A percentile compares a stretch with the other conserved stretches of the same genome.
Conservation (phyloP, 2,113 vertebrate genomes). For the Microtus pennsylvanicus region DNA sequence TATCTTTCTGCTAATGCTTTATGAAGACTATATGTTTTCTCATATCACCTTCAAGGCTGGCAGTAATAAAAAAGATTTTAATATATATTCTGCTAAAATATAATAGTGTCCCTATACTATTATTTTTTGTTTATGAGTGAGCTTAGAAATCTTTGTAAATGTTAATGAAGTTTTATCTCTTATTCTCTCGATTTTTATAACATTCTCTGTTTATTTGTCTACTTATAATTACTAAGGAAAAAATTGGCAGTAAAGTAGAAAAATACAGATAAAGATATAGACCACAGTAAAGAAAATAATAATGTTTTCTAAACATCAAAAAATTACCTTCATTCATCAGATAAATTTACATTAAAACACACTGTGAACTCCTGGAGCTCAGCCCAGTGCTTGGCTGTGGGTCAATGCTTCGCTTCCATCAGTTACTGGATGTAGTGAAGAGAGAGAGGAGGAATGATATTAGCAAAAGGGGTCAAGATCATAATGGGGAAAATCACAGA, state of each 20-base stretch:
- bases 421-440: too few relatives aligned
- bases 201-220: background rate
- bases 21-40: background rate
- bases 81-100: constrained; percentile 1
- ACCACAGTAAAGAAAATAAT: constrained; percentile 8
- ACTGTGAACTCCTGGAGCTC: background rate
- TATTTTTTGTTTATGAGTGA: constrained; percentile 20
- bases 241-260: background rate
- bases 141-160: constrained; percentile 31
- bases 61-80: constrained; percentile 37
- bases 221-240: constrained; percentile 18
- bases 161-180: background rate
- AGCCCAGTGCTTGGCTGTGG: too few relatives aligned
- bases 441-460: too few relatives aligned
- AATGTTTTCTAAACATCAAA: constrained; percentile 37
- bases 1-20: constrained; percentile 19
- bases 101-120: constrained; percentile 1
- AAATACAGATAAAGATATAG: background rate
- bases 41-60: background rate
- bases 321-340: background rate
- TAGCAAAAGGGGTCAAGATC: too few relatives aligned
- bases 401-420: too few relatives aligned
- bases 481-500: too few relatives aligned
- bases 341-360: background rate
- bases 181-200: constrained; percentile 28